Evolutionary conservation across 2,888 invertebrate genomes (phyloP).

Genomic region (Andrena bucephala): DNA sequence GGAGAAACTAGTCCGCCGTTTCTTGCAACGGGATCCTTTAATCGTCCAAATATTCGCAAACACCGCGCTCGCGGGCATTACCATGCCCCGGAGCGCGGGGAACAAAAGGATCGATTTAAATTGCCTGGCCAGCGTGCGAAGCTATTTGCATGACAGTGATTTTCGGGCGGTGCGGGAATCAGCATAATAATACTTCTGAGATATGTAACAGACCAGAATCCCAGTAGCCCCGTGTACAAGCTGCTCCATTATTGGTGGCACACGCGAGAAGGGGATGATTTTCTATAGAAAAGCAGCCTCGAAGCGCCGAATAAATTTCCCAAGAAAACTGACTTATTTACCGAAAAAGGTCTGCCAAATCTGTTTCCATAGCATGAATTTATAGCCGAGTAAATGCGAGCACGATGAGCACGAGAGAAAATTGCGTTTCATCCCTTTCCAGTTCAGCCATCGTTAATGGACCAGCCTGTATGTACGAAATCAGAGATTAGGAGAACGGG

Average conservation of each 20-base stretch:
- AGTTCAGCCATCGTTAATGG: too few relatives aligned
- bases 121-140: slow-evolving; percentile 4
- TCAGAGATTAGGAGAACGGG: slow-evolving; percentile 35
- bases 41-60: neutral
- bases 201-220: slow-evolving; percentile 22
- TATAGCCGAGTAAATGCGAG: too few relatives aligned
- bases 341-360: too few relatives aligned
- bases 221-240: neutral
- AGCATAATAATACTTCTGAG: slow-evolving; percentile 49
- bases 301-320: too few relatives aligned
- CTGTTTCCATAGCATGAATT: too few relatives aligned
- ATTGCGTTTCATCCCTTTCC: too few relatives aligned
- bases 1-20: neutral
- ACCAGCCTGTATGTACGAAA: slow-evolving; percentile 7
- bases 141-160: slow-evolving; percentile 42
- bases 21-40: neutral
- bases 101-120: slow-evolving; percentile 45
- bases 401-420: too few relatives aligned
- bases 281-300: neutral
- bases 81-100: neutral
- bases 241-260: neutral
- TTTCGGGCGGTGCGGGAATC: slow-evolving; percentile 42
- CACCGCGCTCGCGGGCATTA: neutral
- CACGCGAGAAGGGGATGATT: neutral
- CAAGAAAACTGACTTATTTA: too few relatives aligned